A percentile compares a stretch with the other conserved stretches of the same genome.
phyloP scores from a whole-genome alignment of 2,797 vertebrate genomes.

The Podarcis siculus region DNA sequence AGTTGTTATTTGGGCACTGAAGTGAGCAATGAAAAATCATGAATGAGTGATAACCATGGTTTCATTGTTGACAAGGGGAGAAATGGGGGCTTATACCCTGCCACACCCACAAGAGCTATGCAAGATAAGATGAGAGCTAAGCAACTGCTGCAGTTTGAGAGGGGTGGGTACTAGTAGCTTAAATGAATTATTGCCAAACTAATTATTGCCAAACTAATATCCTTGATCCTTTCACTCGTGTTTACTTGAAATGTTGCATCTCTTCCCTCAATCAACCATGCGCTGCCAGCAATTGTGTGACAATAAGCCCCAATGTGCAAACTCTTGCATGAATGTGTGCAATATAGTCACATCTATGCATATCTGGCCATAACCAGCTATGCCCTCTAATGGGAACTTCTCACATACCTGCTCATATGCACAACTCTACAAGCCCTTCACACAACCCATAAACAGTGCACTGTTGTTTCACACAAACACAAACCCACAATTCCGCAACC shows the following conservation, averaged over 20 bases:
- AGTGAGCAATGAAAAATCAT: background rate
- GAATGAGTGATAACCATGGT: background rate
- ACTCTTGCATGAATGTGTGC: background rate
- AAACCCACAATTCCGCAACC: background rate
- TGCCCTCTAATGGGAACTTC: background rate
- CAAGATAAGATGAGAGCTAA: background rate
- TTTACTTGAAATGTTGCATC: too few relatives aligned
- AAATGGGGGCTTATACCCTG: background rate
- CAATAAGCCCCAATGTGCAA: too few relatives aligned
- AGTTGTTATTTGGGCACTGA: background rate
- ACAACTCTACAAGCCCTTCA: background rate
- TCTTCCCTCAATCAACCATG: too few relatives aligned
- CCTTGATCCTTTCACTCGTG: too few relatives aligned
- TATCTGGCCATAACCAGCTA: background rate
- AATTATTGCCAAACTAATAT: too few relatives aligned
- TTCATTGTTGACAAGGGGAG: background rate
- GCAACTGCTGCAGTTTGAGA: background rate
- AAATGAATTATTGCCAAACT: too few relatives aligned
- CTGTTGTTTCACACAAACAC: background rate
- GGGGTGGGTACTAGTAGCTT: too few relatives aligned
- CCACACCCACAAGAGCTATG: background rate
- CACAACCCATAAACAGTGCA: background rate
- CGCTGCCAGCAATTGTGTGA: too few relatives aligned
- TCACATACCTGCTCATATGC: background rate
- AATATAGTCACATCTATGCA: background rate